Conservation (phyloP, 2,797 vertebrate species). For the Helarctos malayanus region DNA sequence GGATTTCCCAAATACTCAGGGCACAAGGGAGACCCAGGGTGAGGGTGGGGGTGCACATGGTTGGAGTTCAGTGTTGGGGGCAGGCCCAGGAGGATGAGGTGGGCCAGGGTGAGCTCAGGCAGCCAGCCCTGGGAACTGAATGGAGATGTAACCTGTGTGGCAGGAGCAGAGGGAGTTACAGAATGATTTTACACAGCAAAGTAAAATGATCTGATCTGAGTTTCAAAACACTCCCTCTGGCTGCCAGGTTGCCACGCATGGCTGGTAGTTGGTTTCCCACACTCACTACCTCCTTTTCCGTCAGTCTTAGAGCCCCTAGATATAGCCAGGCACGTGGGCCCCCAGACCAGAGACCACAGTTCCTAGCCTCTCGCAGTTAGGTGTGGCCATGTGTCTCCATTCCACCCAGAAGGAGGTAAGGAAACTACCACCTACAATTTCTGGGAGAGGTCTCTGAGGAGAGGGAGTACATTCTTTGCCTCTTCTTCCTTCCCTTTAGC, state of each 20-base stretch:
- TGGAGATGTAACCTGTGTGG: background rate
- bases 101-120: background rate
- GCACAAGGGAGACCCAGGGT: background rate
- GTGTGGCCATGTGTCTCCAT: background rate
- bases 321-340: background rate
- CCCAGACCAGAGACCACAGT: background rate
- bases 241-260: background rate
- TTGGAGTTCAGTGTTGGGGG: background rate
- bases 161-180: background rate
- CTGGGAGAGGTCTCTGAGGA: background rate
- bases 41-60: background rate
- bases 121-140: background rate
- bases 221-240: constrained; percentile 20
- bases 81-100: no score
- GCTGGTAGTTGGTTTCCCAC: background rate
- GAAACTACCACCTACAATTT: background rate
- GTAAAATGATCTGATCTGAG: background rate
- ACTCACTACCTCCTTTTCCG: background rate
- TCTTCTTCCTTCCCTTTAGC: background rate
- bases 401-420: background rate
- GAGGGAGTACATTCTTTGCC: background rate
- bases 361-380: background rate
- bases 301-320: background rate
- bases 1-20: background rate
- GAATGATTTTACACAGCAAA: background rate